Conservation (phyloP, 2,113 vertebrate genomes). For the Anolis carolinensis region DNA sequence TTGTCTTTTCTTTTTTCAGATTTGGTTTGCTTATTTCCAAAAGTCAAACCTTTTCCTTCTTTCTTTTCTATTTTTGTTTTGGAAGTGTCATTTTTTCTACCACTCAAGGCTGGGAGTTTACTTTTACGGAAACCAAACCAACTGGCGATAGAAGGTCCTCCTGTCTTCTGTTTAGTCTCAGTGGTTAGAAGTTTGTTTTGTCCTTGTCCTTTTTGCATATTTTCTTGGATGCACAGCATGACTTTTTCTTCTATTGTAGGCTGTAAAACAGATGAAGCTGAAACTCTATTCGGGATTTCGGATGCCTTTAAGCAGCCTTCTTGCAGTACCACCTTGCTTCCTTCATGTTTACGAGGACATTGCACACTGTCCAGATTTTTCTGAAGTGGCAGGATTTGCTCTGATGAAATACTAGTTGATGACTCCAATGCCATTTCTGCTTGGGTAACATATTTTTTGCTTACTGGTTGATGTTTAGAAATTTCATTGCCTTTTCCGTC, state of each 20-base stretch:
- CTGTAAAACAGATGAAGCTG: conserved; percentile 59
- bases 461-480: conserved; percentile 48
- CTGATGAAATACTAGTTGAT: conserved; percentile 55
- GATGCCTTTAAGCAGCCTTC: conserved; percentile 65
- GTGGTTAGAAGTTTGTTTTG: conserved; percentile 77
- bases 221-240: conserved; percentile 93
- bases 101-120: conserved; percentile 85
- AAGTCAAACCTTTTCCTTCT: conserved; percentile 82
- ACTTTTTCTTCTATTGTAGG: conserved; percentile 93
- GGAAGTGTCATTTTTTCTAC: conserved; percentile 80
- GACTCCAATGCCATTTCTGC: conserved; percentile 67
- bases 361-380: conserved; percentile 53
- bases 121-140: conserved; percentile 92
- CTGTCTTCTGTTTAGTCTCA: conserved; percentile 81
- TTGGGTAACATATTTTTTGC: conserved; percentile 68
- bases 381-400: conserved; percentile 56
- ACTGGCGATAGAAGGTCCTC: conserved; percentile 85
- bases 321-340: conserved; percentile 63
- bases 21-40: conserved; percentile 83
- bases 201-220: conserved; percentile 87
- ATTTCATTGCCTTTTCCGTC: conserved; percentile 65
- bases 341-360: conserved; percentile 64
- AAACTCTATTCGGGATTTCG: conserved; percentile 70
- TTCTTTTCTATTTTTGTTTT: conserved; percentile 88
- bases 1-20: conserved; percentile 87